Conservation (phyloP, 2,888 invertebrate genomes). For the Sarcophaga carnaria region DNA sequence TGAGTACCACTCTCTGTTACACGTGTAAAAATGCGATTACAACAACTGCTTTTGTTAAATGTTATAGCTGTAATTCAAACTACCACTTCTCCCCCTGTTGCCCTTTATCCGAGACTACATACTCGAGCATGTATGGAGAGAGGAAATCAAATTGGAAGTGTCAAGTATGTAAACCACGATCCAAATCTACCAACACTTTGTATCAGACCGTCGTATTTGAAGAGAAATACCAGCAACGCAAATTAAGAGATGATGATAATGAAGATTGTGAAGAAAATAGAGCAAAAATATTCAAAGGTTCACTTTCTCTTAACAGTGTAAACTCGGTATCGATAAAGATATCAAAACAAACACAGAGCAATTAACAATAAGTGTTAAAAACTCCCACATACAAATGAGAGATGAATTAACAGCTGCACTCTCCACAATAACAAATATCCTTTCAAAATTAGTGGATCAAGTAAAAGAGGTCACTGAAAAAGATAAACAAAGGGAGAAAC, state of each 20-base stretch:
- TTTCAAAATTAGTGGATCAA: no score
- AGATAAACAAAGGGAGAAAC: slow-evolving; percentile 6
- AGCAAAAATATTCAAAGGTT: background rate
- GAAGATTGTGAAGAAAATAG: background rate
- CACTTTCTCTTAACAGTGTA: background rate
- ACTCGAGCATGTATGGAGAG: background rate
- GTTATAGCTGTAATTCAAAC: background rate
- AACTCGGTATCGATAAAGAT: no score
- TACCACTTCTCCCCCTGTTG: slow-evolving; percentile 1
- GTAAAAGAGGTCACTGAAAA: no score
- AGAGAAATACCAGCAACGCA: background rate
- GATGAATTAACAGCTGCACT: no score
- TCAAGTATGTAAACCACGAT: background rate
- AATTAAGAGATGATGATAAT: background rate
- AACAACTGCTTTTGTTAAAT: background rate
- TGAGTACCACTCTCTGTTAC: background rate
- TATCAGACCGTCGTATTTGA: background rate
- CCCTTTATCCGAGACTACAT: background rate
- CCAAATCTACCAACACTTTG: background rate
- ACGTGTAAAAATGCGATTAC: background rate
- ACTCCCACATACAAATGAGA: background rate
- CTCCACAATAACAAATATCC: background rate
- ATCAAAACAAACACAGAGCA: background rate
- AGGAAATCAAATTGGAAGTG: slow-evolving; percentile 5
- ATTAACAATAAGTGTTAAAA: background rate